Base-by-base conservation (phyloP, 2,797 vertebrate genomes). In the Micrastur ruficollis region DNA sequence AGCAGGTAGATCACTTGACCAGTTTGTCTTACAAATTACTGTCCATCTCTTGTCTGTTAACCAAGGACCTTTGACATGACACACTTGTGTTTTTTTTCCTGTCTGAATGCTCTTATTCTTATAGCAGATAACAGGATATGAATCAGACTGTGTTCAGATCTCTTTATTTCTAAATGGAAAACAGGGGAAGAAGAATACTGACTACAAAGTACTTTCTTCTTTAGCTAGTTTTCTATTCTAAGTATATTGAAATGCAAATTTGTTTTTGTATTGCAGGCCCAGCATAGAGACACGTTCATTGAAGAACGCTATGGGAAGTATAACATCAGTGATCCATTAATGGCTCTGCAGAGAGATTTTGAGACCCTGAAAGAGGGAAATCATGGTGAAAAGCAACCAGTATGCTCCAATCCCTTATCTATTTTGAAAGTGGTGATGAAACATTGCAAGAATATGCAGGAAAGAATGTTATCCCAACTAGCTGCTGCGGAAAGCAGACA, bases 391-490 rank as follows among this genome's bases (percentile, higher is more conserved):
- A 98, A 98, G 95, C 98, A 98, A 46, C 98, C 98, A 3, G 98
- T 98, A 49, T 96, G 97, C 97, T 98, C 99, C 46, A 99, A 99
- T 96, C 99, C 99, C 1, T 98, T 99, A 56, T 99, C 99, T 10
- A 97, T 99, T 56, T 98, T 99, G 18, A 99, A 99, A 95, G 98
- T 99, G 92, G 99, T 99, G 96, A 99, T 99, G 99, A 98, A 99
- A 76, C 99, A 99, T 81, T 99, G 99, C 96, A 99, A 99, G 97
- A 99, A 98, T 85, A 99, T 99, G 99, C 99, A 99, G 97, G 99
- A 99, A 89, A 99, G 99, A 93, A 99, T 99, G 99, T 98, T 99
- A 97, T 99, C 99, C 72, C 99, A 99, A 71, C 96, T 99, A 67
- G 98, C 99, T 8, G 99, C 99, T 6, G 99, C 99, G 0, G 99